Percentiles rank a stretch among this genome's conserved stretches.
Conservation (phyloP, 2,797 vertebrate genomes). For the Phataginus tetradactyla region DNA sequence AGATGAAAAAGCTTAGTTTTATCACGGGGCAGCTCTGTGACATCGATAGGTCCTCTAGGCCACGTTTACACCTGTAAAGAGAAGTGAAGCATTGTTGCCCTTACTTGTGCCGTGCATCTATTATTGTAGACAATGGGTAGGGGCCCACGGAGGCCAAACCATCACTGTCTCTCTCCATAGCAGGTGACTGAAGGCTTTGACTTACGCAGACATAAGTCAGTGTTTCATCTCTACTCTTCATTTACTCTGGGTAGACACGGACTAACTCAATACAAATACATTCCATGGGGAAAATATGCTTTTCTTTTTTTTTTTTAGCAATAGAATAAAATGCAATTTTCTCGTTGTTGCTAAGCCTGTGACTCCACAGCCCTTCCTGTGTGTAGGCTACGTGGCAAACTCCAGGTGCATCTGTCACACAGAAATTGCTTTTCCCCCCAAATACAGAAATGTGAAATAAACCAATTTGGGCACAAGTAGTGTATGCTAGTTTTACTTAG, state of each 20-base stretch:
- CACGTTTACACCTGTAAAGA: background rate
- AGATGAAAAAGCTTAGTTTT: background rate
- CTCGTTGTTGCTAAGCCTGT: background rate
- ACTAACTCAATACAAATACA: slow-evolving; percentile 53
- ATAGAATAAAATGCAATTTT: slow-evolving; percentile 76
- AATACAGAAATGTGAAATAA: slow-evolving; percentile 84
- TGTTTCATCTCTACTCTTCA: background rate
- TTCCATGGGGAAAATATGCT: slow-evolving; percentile 51
- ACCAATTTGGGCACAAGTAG: slow-evolving; percentile 83
- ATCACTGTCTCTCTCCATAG: background rate
- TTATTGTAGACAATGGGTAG: background rate
- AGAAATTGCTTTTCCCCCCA: slow-evolving; percentile 84
- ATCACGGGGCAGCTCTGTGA: background rate
- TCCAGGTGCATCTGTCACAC: slow-evolving; percentile 79
- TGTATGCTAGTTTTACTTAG: slow-evolving; percentile 83
- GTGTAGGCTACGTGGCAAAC: slow-evolving; percentile 10
- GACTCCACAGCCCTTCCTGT: slow-evolving; percentile 50
- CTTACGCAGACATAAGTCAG: background rate
- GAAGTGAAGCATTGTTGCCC: background rate
- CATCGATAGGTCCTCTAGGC: background rate
- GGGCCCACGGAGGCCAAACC: slow-evolving; percentile 24
- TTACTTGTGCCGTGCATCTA: slow-evolving; percentile 17
- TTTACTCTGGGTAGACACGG: background rate
- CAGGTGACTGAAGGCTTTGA: background rate
- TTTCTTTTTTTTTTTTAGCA: slow-evolving; percentile 62